Evolutionary conservation across 2,888 invertebrate genomes (phyloP).

Genomic region (Emmelina monodactyla): DNA sequence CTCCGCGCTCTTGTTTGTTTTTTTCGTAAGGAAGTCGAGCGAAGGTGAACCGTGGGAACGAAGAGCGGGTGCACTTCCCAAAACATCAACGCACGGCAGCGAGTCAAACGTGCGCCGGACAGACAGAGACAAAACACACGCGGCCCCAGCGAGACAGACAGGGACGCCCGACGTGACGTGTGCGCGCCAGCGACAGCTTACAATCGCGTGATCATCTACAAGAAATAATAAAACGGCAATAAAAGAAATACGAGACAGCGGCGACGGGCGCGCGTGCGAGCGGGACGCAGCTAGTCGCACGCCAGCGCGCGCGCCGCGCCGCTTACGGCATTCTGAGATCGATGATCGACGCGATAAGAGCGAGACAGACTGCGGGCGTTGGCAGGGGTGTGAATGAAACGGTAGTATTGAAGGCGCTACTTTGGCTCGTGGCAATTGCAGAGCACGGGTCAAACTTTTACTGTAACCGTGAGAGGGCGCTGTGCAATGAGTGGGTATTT

Average conservation of each 20-base stretch:
- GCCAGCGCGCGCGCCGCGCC: conserved; percentile 58
- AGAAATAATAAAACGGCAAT: conserved; percentile 67
- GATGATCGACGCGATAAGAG: conserved; percentile 62
- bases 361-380: conserved; percentile 37
- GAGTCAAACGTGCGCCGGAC: conserved; percentile 53
- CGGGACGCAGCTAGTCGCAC: conserved; percentile 40
- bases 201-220: conserved; percentile 67
- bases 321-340: conserved; percentile 61
- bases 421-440: conserved; percentile 54
- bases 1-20: conserved; percentile 65
- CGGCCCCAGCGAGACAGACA: conserved; percentile 17
- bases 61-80: conserved; percentile 67
- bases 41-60: conserved; percentile 67
- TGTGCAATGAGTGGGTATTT: too few relatives aligned
- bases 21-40: conserved; percentile 65
- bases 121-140: conserved; percentile 31
- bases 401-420: conserved; percentile 15
- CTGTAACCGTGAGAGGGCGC: conserved; percentile 36
- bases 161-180: conserved; percentile 47
- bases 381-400: conserved; percentile 30
- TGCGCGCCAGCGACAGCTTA: conserved; percentile 64
- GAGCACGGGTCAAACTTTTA: conserved; percentile 26
- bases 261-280: conserved; percentile 40
- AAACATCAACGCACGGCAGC: conserved; percentile 67
- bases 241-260: conserved; percentile 63